These are phyloP conservation scores for Saccopteryx leptura DNA, from an alignment of 2,113 vertebrate genomes.

Conservation along the genomic window DNA sequence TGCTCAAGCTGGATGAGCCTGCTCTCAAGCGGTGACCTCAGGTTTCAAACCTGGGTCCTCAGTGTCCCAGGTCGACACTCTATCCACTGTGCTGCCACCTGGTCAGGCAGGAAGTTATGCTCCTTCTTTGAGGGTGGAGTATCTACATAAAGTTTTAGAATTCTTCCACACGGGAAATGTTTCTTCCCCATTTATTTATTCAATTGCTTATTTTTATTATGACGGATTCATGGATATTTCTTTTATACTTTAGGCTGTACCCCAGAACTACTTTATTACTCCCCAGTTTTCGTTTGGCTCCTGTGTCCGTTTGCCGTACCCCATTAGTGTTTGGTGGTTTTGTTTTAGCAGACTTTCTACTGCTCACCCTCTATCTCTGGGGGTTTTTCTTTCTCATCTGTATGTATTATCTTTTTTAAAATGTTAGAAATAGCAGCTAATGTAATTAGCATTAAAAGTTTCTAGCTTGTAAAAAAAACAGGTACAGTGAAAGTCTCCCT, in stretches of 20 bases:
- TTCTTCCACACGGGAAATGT: not conserved
- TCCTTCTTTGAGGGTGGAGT: not conserved
- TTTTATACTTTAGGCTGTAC: not conserved
- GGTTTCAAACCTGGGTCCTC: too few relatives aligned
- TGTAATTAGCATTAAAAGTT: not conserved
- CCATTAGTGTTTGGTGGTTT: not conserved
- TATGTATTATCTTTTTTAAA: not conserved
- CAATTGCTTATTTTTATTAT: not conserved
- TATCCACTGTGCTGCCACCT: too few relatives aligned
- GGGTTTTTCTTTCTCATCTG: not conserved
- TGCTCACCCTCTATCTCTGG: not conserved
- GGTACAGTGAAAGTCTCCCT: not conserved
- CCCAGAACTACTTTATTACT: not conserved
- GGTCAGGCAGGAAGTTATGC: not conserved
- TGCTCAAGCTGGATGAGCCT: too few relatives aligned
- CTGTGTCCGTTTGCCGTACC: not conserved
- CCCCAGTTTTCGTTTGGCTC: not conserved
- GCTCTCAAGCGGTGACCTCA: too few relatives aligned
- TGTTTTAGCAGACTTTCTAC: not conserved
- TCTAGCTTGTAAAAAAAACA: not conserved
- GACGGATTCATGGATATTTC: not conserved
- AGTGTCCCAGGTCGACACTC: too few relatives aligned
- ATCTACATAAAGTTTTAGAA: not conserved
- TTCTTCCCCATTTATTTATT: slow-evolving; percentile 1
- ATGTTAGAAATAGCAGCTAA: not conserved